Evolutionary conservation across 1,140 invertebrate species (phyloP), one percentile per base, ranked within the genome.

Genomic region (Harlomillsia oculata): DNA sequence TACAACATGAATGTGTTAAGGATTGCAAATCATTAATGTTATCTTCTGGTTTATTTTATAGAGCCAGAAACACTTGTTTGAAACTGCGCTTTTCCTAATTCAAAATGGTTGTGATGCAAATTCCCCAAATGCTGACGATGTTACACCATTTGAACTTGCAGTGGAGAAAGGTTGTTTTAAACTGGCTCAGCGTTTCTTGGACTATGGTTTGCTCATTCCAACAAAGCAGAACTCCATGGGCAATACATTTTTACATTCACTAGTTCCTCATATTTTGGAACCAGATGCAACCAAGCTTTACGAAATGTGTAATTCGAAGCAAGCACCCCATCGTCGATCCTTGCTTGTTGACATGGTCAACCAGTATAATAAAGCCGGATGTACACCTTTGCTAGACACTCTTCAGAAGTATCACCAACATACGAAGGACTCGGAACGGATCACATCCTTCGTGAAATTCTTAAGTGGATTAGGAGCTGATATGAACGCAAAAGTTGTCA

Each of bases 351-450:
- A 46, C 14, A 63, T 63, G 62, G 45, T 29, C 2, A 32, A 50
- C 4, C 46, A 21, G 1, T 21, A 32, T 2, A 60, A 63, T 23
- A 49, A 49, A 26, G 18, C 21, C 1, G 62, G 62, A 8, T 16
- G 41, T 13, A 59, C 62, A 2, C 62, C 62, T 1, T 26, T 63
- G 3, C 26, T 59, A 0, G 20, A 53, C 6, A n/a, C 48, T 30
- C 29, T 59, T 29, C 2, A 2, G 5, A 28, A 37, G 5, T 26
- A 28, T 23, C 13, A 34, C 9, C 11, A 16, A 16, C n/a, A 51
- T 25, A 23, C 25, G 5, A 25, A 16, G 29, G 37, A 43, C 6
- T 9, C 20, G 0, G 9, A 52, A 11, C 34, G 43, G 30, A n/a
- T n/a, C 23, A 26, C 43, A 0, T 25, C 16, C 3, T n/a, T 39